phyloP scores from a whole-genome alignment of 2,797 vertebrate genomes.

The Gephyroberyx darwinii region DNA sequence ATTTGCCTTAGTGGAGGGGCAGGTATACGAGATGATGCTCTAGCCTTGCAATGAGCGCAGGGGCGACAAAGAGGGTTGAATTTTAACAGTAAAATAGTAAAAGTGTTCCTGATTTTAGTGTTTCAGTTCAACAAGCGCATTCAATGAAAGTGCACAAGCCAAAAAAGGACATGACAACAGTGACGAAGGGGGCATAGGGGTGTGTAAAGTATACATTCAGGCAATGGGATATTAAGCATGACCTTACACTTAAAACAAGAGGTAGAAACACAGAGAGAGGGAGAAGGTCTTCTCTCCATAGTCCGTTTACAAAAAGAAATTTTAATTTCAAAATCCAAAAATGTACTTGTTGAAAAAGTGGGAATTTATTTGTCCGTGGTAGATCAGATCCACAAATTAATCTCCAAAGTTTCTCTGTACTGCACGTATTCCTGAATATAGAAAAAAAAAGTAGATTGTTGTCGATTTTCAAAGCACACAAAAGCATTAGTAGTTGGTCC shows the following conservation, averaged over 20 bases:
- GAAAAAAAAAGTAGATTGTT: not conserved
- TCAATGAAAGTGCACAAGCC: constrained; percentile 1
- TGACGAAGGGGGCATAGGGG: not conserved
- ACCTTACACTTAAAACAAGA: not conserved
- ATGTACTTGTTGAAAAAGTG: not conserved
- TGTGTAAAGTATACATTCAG: constrained; percentile 1
- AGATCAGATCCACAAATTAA: not conserved
- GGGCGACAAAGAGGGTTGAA: constrained; percentile 15
- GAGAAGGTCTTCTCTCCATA: constrained; percentile 20
- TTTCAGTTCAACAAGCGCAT: constrained; percentile 4
- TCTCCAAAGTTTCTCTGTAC: not conserved
- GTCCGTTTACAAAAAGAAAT: constrained; percentile 2
- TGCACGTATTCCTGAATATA: not conserved
- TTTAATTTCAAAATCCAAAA: constrained; percentile 12
- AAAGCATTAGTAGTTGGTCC: not conserved
- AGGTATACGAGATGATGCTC: no score
- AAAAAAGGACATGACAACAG: constrained; percentile 6
- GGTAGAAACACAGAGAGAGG: not conserved
- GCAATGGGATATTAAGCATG: constrained; percentile 1
- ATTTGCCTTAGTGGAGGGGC: constrained; percentile 30
- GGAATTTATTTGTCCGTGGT: not conserved
- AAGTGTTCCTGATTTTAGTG: not conserved
- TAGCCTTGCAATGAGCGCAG: constrained; percentile 52
- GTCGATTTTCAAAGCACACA: constrained; percentile 2
- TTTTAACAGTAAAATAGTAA: constrained; percentile 13